A percentile compares a stretch with the other conserved stretches of the same genome.
Evolutionary conservation across 2,888 invertebrate species (phyloP).

Genomic region (Campaea margaritaria): DNA sequence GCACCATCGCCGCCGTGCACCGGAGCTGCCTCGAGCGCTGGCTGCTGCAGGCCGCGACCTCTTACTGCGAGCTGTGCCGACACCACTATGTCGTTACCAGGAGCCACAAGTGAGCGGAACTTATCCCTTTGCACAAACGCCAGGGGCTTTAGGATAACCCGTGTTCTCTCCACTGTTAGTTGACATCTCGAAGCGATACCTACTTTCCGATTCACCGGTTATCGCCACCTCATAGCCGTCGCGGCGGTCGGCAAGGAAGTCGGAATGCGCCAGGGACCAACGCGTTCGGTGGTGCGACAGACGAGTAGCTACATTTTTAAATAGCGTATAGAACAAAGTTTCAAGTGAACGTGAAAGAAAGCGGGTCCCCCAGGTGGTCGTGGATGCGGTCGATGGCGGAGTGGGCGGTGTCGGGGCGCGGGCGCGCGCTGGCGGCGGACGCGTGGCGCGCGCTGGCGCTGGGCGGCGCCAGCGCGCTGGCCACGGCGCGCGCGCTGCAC

Average conservation of each 20-base stretch:
- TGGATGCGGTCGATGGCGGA: conserved; percentile 71
- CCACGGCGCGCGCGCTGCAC: conserved; percentile 79
- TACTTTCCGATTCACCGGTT: too few relatives aligned
- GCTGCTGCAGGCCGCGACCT: conserved; percentile 79
- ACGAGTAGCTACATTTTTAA: too few relatives aligned
- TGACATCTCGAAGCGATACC: too few relatives aligned
- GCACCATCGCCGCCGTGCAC: conserved; percentile 80
- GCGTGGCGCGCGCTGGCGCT: conserved; percentile 73
- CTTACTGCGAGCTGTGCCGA: conserved; percentile 79
- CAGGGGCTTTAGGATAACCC: too few relatives aligned
- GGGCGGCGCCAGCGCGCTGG: conserved; percentile 72
- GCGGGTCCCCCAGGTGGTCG: conserved; percentile 65
- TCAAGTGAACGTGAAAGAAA: too few relatives aligned
- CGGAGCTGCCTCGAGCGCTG: conserved; percentile 79
- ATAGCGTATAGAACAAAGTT: too few relatives aligned
- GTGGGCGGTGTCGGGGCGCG: conserved; percentile 74
- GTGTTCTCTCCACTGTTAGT: too few relatives aligned
- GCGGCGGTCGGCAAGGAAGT: too few relatives aligned
- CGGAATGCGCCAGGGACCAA: too few relatives aligned
- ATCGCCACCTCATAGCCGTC: too few relatives aligned
- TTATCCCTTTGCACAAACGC: too few relatives aligned
- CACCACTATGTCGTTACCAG: conserved; percentile 78
- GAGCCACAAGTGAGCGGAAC: conserved; percentile 76
- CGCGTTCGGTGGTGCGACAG: too few relatives aligned
- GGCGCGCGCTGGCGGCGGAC: conserved; percentile 75